These are phyloP conservation scores for Arion vulgaris DNA, from an alignment of 1,140 invertebrate genomes.

Conservation along the genomic window DNA sequence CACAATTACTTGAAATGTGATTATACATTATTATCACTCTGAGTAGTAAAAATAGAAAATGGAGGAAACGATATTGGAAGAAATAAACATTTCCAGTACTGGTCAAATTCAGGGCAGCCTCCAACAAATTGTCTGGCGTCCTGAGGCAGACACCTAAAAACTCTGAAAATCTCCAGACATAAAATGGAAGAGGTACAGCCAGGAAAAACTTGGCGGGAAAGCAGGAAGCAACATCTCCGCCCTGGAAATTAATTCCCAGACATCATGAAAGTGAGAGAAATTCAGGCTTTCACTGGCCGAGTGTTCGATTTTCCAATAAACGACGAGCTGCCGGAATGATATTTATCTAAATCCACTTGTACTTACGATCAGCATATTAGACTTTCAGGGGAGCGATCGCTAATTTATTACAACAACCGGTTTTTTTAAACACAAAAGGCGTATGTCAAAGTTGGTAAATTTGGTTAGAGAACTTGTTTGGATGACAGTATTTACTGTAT, in stretches of 20 bases:
- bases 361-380: not conserved
- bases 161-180: not conserved
- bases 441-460: no score
- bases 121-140: not conserved
- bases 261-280: not conserved
- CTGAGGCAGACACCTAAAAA: not conserved
- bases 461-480: no score
- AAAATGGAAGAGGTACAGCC: not conserved
- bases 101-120: not conserved
- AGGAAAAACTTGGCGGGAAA: not conserved
- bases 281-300: not conserved
- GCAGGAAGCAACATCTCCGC: not conserved
- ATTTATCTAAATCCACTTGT: not conserved
- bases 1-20: no score
- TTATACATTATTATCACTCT: no score
- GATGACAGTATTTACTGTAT: no score
- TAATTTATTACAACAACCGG: not conserved
- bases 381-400: not conserved
- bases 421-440: no score
- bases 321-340: not conserved
- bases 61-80: no score
- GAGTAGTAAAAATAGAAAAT: no score
- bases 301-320: constrained; percentile 12
- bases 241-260: constrained; percentile 1
- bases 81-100: not conserved